phyloP scores from a whole-genome alignment of 2,888 invertebrate genomes.

The Nomada lathburiana region DNA sequence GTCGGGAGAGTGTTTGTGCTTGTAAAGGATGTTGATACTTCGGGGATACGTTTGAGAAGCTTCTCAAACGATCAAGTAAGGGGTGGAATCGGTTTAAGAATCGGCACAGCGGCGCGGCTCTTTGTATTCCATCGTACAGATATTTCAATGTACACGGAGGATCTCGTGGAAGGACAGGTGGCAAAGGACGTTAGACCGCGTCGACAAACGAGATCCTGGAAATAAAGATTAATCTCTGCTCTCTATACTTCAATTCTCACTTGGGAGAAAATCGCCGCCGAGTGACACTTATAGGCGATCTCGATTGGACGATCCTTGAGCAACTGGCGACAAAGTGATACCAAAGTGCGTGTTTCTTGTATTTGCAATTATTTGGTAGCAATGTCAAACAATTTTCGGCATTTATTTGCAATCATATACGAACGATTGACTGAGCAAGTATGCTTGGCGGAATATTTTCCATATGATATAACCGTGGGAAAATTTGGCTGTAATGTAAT shows the following conservation, averaged over 20 bases:
- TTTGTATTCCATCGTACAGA: slow-evolving; percentile 12
- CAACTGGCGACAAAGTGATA: background rate
- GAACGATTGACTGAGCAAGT: too few relatives aligned
- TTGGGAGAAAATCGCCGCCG: slow-evolving; percentile 1
- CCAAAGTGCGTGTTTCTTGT: slow-evolving; percentile 2
- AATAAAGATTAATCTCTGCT: slow-evolving; percentile 31
- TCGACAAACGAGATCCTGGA: slow-evolving; percentile 6
- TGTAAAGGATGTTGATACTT: background rate
- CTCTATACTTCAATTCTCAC: background rate
- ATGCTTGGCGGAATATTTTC: too few relatives aligned
- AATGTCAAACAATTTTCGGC: background rate
- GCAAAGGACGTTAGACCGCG: slow-evolving; percentile 8
- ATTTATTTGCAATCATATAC: too few relatives aligned
- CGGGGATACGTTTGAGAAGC: background rate
- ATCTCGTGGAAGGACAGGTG: slow-evolving; percentile 43
- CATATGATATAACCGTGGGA: too few relatives aligned
- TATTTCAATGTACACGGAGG: slow-evolving; percentile 29
- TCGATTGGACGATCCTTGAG: background rate
- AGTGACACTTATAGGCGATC: background rate
- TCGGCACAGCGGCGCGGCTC: slow-evolving; percentile 31
- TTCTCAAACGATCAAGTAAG: background rate
- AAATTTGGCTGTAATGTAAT: background rate
- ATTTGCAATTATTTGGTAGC: background rate
- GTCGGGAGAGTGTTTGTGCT: too few relatives aligned
- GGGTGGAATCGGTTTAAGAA: slow-evolving; percentile 46